A percentile compares a stretch with the other conserved stretches of the same genome.
Evolutionary conservation across 2,113 vertebrate species (phyloP).

Genomic region (Oplegnathus fasciatus): DNA sequence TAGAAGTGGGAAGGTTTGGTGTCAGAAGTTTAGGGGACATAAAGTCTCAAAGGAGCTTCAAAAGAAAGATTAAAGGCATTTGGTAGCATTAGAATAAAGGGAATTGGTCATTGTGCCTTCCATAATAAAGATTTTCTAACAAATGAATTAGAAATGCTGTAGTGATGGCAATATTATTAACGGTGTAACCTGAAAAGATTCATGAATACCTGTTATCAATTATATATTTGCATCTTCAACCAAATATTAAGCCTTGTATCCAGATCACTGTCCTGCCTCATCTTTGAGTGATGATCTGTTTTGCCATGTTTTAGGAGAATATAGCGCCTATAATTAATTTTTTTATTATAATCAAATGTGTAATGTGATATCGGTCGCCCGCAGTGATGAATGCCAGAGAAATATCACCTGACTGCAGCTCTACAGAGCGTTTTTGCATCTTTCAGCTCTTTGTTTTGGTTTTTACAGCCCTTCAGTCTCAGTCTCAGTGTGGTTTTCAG

Average conservation of each 20-base stretch:
- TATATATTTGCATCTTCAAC: too few relatives aligned
- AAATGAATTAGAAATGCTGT: not conserved
- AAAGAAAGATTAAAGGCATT: not conserved
- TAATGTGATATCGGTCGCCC: not conserved
- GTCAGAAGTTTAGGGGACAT: not conserved
- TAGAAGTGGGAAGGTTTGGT: not conserved
- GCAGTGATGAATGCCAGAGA: not conserved
- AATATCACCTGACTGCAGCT: not conserved
- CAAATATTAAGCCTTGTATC: too few relatives aligned
- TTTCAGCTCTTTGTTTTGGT: constrained; percentile 3
- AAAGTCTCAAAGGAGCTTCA: too few relatives aligned
- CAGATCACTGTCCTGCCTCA: too few relatives aligned
- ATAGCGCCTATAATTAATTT: not conserved
- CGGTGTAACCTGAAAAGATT: too few relatives aligned
- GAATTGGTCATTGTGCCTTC: too few relatives aligned
- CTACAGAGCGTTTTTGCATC: not conserved
- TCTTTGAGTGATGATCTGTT: too few relatives aligned
- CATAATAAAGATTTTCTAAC: not conserved
- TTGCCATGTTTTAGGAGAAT: not conserved
- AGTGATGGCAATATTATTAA: too few relatives aligned
- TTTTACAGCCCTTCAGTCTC: not conserved
- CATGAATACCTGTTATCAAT: too few relatives aligned
- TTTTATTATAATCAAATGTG: not conserved
- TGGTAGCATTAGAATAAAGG: not conserved
- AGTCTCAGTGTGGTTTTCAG: too few relatives aligned